Percentiles rank a stretch among this genome's conserved stretches.
Conservation (phyloP, 2,113 vertebrate genomes). For the Paradisaea rubra region DNA sequence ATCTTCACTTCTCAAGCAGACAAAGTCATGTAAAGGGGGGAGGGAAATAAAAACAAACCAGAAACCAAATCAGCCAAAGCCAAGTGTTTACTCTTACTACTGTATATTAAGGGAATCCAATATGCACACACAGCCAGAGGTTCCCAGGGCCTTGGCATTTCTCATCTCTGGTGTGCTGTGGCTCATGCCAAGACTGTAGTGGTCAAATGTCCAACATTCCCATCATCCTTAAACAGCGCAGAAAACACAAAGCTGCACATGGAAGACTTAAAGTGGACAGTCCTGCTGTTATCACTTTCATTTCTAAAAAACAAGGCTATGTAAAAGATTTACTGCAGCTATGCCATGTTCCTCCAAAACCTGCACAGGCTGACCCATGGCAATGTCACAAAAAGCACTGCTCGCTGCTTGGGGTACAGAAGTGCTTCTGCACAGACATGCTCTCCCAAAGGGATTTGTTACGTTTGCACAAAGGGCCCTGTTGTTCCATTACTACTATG, state of each 20-base stretch:
- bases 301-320: not conserved
- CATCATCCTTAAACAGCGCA: not conserved
- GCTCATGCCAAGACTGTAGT: not conserved
- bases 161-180: not conserved
- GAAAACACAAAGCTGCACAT: not conserved
- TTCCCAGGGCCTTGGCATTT: accelerated
- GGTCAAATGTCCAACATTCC: not conserved
- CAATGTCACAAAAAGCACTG: not conserved
- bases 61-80: not conserved
- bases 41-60: not conserved
- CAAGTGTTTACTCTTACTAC: not conserved
- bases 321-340: not conserved
- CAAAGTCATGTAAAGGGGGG: not conserved
- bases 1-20: not conserved
- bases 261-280: not conserved
- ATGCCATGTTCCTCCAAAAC: not conserved
- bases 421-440: not conserved
- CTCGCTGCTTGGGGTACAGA: not conserved
- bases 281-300: not conserved
- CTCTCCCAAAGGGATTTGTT: not conserved
- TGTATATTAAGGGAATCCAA: not conserved
- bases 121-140: not conserved
- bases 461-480: not conserved
- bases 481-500: not conserved
- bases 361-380: accelerated